These are phyloP conservation scores for Actinia equina DNA, from an alignment of 64 coral and sea anemone genomes.

Conservation along the genomic window DNA sequence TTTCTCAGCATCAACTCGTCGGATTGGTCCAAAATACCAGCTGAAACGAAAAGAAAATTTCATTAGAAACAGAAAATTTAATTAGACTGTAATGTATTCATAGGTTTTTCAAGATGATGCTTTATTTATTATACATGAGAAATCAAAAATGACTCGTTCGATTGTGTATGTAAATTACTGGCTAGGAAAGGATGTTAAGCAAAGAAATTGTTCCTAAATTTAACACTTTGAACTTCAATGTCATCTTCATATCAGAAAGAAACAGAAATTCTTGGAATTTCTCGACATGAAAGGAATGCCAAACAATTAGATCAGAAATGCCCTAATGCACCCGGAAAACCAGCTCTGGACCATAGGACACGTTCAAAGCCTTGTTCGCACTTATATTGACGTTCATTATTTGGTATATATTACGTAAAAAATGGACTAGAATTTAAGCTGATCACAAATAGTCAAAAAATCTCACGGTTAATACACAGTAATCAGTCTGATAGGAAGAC, in stretches of 20 bases:
- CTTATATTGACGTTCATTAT: not conserved
- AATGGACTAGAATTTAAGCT: not conserved
- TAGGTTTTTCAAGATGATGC: not conserved
- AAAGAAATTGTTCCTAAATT: not conserved
- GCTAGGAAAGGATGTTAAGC: not conserved
- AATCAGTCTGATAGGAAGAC: not conserved
- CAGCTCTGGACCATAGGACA: not conserved
- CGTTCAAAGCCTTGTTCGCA: not conserved
- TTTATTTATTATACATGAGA: not conserved
- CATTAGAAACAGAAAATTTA: not conserved
- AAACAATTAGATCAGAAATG: not conserved
- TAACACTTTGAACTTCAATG: not conserved
- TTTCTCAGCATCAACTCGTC: conserved; percentile 95
- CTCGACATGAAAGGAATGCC: not conserved
- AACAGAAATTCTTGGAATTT: conserved; percentile 1
- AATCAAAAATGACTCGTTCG: not conserved
- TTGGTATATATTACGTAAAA: not conserved
- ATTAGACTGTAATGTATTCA: not conserved
- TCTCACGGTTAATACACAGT: not conserved
- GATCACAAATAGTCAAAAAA: not conserved
- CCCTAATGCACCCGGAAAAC: not conserved
- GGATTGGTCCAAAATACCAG: conserved; percentile 95
- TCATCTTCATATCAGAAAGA: too few relatives aligned
- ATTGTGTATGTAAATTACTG: not conserved
- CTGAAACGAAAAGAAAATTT: conserved; percentile 27